A percentile compares a stretch with the other conserved stretches of the same genome.
phyloP scores from a whole-genome alignment of 2,797 vertebrate genomes.

The Melanotaenia parkinsoni region DNA sequence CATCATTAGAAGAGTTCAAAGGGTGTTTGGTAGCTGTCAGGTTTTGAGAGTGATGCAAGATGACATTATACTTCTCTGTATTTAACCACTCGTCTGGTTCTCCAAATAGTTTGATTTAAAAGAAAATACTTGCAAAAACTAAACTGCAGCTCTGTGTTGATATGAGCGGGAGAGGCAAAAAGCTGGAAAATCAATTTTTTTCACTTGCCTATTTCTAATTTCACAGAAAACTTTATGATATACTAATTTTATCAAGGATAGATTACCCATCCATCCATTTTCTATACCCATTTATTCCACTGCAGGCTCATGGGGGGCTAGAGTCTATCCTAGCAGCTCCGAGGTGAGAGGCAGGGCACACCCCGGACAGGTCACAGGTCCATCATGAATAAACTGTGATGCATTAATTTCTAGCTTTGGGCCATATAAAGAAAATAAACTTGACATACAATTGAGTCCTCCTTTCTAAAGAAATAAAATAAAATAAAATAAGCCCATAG shows the following conservation, averaged over 20 bases:
- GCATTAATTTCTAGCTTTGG: background rate
- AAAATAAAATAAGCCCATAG: background rate
- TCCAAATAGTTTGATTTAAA: slow-evolving; percentile 18
- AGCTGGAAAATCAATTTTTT: background rate
- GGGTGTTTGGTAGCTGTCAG: slow-evolving; percentile 53
- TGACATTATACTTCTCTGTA: slow-evolving; percentile 31
- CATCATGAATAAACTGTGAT: background rate
- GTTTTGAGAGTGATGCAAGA: slow-evolving; percentile 23
- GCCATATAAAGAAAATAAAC: background rate
- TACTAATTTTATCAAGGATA: background rate
- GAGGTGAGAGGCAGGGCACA: too few relatives aligned
- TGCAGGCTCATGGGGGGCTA: too few relatives aligned
- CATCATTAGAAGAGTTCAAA: slow-evolving; percentile 42
- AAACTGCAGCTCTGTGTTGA: background rate
- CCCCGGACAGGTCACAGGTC: too few relatives aligned
- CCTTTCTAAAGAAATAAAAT: background rate
- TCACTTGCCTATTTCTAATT: background rate
- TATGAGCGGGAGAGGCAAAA: too few relatives aligned
- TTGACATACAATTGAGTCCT: background rate
- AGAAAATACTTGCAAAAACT: background rate
- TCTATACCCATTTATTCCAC: background rate
- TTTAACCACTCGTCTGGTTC: slow-evolving; percentile 22
- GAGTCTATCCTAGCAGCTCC: too few relatives aligned
- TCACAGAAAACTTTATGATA: background rate
- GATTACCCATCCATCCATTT: background rate